A percentile compares a stretch with the other conserved stretches of the same genome.
phyloP scores from a whole-genome alignment of 2,113 vertebrate species.

The Axis porcinus region DNA sequence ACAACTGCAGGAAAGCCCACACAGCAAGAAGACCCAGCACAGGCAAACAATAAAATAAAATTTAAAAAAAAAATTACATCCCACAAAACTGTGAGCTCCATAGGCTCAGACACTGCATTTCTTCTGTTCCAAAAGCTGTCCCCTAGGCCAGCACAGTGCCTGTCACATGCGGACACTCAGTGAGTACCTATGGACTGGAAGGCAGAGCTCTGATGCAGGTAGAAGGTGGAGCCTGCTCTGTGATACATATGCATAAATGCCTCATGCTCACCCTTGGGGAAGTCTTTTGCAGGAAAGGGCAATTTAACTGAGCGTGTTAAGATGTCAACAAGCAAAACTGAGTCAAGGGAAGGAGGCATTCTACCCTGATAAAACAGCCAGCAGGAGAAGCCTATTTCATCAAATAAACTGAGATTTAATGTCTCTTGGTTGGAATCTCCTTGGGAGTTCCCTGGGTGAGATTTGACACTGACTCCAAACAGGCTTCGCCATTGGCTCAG shows the following conservation, averaged over 20 bases:
- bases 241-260: accelerated
- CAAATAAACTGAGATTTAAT: background rate
- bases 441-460: background rate
- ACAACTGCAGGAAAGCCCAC: background rate
- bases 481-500: background rate
- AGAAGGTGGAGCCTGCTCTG: background rate
- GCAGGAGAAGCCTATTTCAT: background rate
- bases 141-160: background rate
- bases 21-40: background rate
- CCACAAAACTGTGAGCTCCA: background rate
- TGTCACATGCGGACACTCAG: accelerated
- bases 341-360: background rate
- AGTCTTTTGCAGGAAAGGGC: background rate
- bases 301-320: background rate
- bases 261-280: no score
- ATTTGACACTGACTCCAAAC: background rate
- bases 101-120: background rate
- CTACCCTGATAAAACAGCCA: background rate
- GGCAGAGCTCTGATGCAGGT: background rate
- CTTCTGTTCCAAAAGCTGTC: background rate
- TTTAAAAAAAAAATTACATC: background rate
- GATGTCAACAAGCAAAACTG: background rate
- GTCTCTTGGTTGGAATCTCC: background rate
- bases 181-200: background rate
- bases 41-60: background rate